Evolutionary conservation across 2,113 vertebrate species (phyloP), one percentile per base, ranked within the genome.

Genomic region (Tragelaphus strepsiceros): DNA sequence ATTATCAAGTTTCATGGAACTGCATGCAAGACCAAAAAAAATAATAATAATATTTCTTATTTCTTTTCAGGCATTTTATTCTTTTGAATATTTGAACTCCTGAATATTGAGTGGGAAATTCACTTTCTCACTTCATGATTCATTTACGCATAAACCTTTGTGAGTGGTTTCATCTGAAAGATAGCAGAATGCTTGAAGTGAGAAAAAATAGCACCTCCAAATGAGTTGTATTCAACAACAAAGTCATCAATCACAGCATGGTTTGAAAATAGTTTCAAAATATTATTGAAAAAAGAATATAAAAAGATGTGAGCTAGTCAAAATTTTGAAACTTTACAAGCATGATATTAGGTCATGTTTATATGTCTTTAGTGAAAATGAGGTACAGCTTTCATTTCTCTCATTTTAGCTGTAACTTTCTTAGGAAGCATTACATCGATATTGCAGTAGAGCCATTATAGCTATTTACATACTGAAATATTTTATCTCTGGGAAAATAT

Each of bases 101-200:
- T 88, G n/a, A 11, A 67, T 84, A 92, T 21, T 61, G n/a, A 84
- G 21, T 82, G 5, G 7, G 21, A 6, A 91, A 67, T 64, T 83
- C 94, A 3, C 12, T 77, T 96, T 89, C 17, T 95, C 4, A 93
- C 17, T 78, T 94, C 43, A 71, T 64, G 59, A 95, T 89, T 95
- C 85, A 95, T 96, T 98, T 95, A 81, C 39, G 93, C 26, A 74
- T 82, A 90, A 92, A 81, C n/a, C 11, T 95, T 59, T 82, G 51
- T 95, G 59, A 94, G 26, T 90, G 10, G 2, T 26, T 97, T 16
- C 14, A 88, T 80, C 32, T 62, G 85, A 87, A 62, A 88, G 22
- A 95, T 19, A 96, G 43, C 16, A 67, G 61, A 96, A 95, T 62
- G 22, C 9, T 81, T 83, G 78, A 97, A 93, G 93, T 59, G 19